Evolutionary conservation across 2,797 vertebrate species (phyloP).

Genomic region (Manis javanica): DNA sequence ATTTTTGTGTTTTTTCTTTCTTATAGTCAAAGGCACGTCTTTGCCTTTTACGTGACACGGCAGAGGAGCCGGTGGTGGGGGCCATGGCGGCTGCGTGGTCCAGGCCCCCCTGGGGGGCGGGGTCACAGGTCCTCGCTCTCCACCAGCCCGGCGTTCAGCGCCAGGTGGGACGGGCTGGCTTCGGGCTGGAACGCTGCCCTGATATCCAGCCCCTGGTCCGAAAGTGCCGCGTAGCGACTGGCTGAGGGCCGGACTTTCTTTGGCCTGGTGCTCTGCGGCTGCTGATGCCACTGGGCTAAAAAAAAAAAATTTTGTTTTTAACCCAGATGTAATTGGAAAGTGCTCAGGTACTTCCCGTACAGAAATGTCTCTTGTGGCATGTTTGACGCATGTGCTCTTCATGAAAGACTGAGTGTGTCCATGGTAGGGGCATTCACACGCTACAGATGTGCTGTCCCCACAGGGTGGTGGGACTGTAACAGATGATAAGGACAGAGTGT

Average conservation of each 20-base stretch:
- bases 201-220: conserved; percentile 97
- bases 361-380: background rate
- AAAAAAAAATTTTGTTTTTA: background rate
- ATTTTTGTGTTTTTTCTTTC: conserved; percentile 84
- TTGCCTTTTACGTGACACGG: conserved; percentile 85
- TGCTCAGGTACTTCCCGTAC: background rate
- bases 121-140: conserved; percentile 97
- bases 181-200: conserved; percentile 98
- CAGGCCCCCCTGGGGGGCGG: conserved; percentile 76
- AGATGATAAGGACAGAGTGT: background rate
- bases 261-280: conserved; percentile 92
- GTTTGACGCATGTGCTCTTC: background rate
- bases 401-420: background rate
- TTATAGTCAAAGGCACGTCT: conserved; percentile 86
- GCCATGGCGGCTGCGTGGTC: conserved; percentile 83
- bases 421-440: background rate
- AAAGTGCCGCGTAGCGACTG: conserved; percentile 97
- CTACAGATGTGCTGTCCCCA: background rate
- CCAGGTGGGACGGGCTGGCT: conserved; percentile 91
- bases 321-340: background rate
- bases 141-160: conserved; percentile 91
- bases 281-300: conserved; percentile 97
- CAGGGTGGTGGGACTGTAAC: background rate
- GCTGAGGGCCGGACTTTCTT: conserved; percentile 97
- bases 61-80: conserved; percentile 85